Percentiles rank a stretch among this genome's conserved stretches.
Conservation (phyloP, 2,113 vertebrate genomes). For the Oreocharis arfaki region DNA sequence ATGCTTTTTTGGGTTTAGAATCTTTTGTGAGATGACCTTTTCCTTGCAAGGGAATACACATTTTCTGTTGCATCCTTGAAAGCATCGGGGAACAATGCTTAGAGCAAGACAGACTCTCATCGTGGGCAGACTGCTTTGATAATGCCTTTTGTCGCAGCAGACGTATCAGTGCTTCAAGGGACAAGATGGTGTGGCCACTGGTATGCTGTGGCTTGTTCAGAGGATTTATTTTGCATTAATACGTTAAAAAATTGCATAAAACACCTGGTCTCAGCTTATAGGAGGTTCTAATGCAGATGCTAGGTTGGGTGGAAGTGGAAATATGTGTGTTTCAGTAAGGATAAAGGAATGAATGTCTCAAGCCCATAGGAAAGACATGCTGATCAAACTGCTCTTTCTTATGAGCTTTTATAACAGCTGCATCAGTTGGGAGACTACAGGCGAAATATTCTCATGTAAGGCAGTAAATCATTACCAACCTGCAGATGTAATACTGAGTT, state of each 20-base stretch:
- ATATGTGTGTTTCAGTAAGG: neutral
- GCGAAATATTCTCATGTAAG: neutral
- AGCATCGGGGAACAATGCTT: neutral
- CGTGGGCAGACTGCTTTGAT: neutral
- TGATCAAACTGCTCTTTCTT: neutral
- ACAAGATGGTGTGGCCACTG: neutral
- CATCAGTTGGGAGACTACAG: neutral
- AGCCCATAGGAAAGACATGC: neutral
- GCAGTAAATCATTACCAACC: neutral
- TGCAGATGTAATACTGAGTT: neutral
- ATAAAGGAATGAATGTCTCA: neutral
- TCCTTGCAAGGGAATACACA: neutral
- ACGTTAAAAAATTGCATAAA: neutral
- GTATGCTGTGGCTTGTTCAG: neutral
- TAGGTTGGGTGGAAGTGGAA: neutral
- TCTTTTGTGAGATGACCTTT: neutral
- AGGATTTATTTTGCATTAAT: neutral
- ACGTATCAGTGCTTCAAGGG: neutral
- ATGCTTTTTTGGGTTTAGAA: neutral
- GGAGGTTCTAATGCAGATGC: neutral
- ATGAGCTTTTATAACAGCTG: neutral
- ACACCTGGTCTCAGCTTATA: neutral
- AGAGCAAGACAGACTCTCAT: neutral
- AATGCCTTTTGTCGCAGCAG: neutral
- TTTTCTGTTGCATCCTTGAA: neutral